These are phyloP conservation scores for Ichneumoninae sp. DNA, from an alignment of 2,888 invertebrate species.

Conservation along the genomic window DNA sequence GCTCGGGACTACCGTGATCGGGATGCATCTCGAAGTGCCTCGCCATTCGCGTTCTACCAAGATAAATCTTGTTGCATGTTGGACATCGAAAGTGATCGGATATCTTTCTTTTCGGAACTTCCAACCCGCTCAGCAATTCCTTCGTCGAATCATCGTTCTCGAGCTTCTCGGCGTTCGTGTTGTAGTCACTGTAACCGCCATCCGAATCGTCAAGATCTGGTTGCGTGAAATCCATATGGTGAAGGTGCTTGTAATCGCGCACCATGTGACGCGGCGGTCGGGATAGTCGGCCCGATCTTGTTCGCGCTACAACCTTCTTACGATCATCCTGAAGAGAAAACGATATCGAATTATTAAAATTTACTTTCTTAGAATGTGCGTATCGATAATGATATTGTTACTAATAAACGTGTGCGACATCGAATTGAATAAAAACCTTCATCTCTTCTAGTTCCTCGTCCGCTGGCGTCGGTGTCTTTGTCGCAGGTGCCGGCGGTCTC, in stretches of 20 bases:
- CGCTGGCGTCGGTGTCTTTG: constrained; percentile 71
- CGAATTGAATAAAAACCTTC: constrained; percentile 72
- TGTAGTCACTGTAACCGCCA: constrained; percentile 87
- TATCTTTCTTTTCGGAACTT: constrained; percentile 84
- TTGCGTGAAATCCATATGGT: constrained; percentile 86
- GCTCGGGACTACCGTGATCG: constrained; percentile 85
- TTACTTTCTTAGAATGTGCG: no score
- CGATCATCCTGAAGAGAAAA: constrained; percentile 82
- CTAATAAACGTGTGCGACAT: background rate
- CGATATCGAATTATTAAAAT: background rate
- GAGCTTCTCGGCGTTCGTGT: constrained; percentile 79
- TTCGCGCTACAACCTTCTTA: constrained; percentile 85
- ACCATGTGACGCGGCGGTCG: constrained; percentile 88
- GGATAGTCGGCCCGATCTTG: constrained; percentile 86
- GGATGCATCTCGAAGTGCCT: constrained; percentile 88
- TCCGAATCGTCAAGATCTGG: constrained; percentile 86
- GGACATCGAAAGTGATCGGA: constrained; percentile 86
- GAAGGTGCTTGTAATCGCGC: constrained; percentile 87
- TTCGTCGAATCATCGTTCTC: constrained; percentile 78
- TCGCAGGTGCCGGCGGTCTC: constrained; percentile 69
- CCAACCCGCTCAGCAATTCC: constrained; percentile 79
- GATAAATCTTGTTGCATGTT: constrained; percentile 88
- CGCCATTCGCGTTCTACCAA: constrained; percentile 87
- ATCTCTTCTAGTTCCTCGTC: constrained; percentile 79
- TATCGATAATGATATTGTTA: background rate